phyloP scores from a whole-genome alignment of 2,113 vertebrate genomes.

The Leiothrix lutea region DNA sequence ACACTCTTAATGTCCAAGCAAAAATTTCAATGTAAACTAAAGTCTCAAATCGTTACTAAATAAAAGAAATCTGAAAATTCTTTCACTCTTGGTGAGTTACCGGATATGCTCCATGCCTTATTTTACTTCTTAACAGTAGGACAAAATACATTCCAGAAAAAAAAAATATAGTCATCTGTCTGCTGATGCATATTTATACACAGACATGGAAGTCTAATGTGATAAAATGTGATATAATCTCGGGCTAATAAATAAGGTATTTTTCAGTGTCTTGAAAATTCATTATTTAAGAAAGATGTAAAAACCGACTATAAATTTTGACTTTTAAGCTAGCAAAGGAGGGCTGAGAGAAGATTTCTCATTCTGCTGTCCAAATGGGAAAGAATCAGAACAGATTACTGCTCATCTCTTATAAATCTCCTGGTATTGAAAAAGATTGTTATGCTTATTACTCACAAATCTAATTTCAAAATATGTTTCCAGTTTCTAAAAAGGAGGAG shows the following conservation, averaged over 20 bases:
- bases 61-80: not conserved
- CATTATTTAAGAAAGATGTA: not conserved
- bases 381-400: not conserved
- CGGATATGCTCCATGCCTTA: not conserved
- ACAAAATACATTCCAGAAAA: not conserved
- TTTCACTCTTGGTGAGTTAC: not conserved
- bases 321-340: not conserved
- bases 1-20: not conserved
- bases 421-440: not conserved
- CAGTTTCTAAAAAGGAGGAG: not conserved
- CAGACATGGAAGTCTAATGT: not conserved
- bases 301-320: not conserved
- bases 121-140: not conserved
- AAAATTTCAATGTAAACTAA: not conserved
- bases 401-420: not conserved
- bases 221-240: not conserved
- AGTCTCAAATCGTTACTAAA: not conserved
- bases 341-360: not conserved
- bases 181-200: not conserved
- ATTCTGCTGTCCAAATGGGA: not conserved
- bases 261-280: not conserved
- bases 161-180: not conserved
- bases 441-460: not conserved
- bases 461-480: not conserved
- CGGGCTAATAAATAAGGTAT: not conserved